Evolutionary conservation across 1,140 invertebrate species (phyloP), one percentile per base, ranked within the genome.

Genomic region (Plodia interpunctella): DNA sequence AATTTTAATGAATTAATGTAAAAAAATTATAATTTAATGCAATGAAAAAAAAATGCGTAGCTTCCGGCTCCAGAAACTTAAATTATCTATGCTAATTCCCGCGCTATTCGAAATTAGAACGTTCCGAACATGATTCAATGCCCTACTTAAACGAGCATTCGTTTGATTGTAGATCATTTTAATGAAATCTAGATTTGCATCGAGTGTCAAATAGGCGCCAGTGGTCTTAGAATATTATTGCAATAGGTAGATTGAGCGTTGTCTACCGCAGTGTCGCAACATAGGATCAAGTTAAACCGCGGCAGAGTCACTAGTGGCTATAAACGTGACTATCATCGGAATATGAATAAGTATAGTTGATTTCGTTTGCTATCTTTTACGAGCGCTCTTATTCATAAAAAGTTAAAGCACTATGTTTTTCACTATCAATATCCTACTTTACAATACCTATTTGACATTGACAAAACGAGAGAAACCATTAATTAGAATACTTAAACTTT

Each of bases 81-180:
- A 30, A 35, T 35, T 35, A 35, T 35, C 32, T 35, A 35, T 35
- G 32, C 32, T 35, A 35, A 35, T 35, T 35, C 32, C 32, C 32
- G 32, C 32, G 32, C 32, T 2, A 35, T 35, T 35, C 13, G 32
- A 35, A 35, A 35, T 35, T 11, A 35, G 32, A 35, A 35, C 32
- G 9, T 9, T 35, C 32, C 13, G 32, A 35, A 35, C 32, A 13
- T 35, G 32, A 35, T 13, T 35, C 32, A 35, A 35, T 35, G 32
- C 32, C 32, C 32, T 35, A 35, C 9, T 5, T 35, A 11, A 3
- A 11, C 13, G 32, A 10, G 10, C 32, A 35, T 35, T 35, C 32
- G 10, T 35, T 35, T 35, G 32, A 35, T 35, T 35, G 8, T 35
- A 13, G n/a, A 35, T 35, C 32, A 35, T 3, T 35, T n/a, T 35